Evolutionary conservation across 2,113 vertebrate species (phyloP).

Genomic region (Passerina amoena): DNA sequence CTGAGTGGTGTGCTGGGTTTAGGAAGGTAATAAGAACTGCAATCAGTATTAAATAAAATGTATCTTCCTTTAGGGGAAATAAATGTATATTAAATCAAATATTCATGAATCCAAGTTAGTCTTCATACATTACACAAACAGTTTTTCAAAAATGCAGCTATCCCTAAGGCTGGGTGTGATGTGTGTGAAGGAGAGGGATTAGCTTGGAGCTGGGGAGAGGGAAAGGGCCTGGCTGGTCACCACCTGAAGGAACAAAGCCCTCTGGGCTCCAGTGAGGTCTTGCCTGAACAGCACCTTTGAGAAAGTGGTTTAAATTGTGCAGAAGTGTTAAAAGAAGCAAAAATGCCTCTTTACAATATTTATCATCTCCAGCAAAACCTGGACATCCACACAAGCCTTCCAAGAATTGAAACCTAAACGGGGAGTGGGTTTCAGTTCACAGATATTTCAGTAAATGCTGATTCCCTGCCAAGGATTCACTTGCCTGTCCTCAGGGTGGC

Average conservation of each 20-base stretch:
- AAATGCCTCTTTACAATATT: neutral
- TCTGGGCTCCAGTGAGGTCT: neutral
- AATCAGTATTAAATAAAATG: slow-evolving; percentile 76
- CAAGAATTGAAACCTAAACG: neutral
- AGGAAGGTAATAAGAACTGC: slow-evolving; percentile 70
- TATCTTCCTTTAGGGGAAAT: slow-evolving; percentile 68
- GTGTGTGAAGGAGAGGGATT: neutral
- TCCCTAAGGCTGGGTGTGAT: neutral
- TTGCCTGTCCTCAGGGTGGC: too few species aligned
- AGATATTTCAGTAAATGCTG: neutral
- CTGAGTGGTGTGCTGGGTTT: slow-evolving; percentile 57
- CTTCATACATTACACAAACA: slow-evolving; percentile 61
- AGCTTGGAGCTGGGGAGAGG: neutral
- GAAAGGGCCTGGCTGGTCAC: neutral
- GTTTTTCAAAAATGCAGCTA: slow-evolving; percentile 12
- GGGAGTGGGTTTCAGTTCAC: neutral
- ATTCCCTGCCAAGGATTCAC: neutral
- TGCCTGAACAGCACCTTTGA: neutral
- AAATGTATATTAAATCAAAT: slow-evolving; percentile 72
- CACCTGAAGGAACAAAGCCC: neutral
- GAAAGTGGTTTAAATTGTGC: neutral
- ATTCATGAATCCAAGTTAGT: slow-evolving; percentile 60
- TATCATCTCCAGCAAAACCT: neutral
- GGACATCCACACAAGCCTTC: neutral
- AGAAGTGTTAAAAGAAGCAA: neutral